Percentiles rank a stretch among this genome's conserved stretches.
phyloP scores from a whole-genome alignment of 92 coral and sea anemone genomes.

The Meandrina meandrites region DNA sequence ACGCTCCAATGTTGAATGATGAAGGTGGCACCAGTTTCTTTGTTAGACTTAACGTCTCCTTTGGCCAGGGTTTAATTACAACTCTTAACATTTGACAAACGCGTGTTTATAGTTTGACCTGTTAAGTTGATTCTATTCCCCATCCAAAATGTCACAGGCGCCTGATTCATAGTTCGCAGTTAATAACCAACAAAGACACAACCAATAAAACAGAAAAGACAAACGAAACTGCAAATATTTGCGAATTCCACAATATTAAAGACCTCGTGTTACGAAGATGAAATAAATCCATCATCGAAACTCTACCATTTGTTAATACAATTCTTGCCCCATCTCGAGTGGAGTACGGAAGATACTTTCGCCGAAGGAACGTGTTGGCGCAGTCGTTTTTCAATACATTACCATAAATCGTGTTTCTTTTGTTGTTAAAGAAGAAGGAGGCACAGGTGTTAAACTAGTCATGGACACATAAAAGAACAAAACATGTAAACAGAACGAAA shows the following conservation, averaged over 20 bases:
- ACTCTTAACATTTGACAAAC: conserved; percentile 14
- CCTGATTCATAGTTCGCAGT: neutral
- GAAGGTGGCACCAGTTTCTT: conserved; percentile 41
- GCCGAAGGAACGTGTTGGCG: neutral
- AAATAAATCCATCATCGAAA: neutral
- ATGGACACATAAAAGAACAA: neutral
- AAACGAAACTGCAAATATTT: neutral
- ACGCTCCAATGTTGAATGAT: conserved; percentile 7
- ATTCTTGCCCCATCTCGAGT: neutral
- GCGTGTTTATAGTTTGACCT: conserved; percentile 29
- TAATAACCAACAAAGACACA: neutral
- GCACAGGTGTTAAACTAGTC: conserved; percentile 19
- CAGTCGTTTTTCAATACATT: neutral
- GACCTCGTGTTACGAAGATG: neutral
- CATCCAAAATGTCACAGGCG: neutral
- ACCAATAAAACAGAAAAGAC: neutral
- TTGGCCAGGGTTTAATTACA: conserved; percentile 25
- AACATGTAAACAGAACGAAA: neutral
- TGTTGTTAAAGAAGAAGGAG: neutral
- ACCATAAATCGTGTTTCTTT: conserved; percentile 10
- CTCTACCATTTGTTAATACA: neutral
- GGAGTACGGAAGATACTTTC: neutral
- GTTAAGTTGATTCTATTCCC: neutral
- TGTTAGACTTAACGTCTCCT: neutral
- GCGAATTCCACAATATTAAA: neutral